Evolutionary conservation across 2,113 vertebrate genomes (phyloP), one percentile per base, ranked within the genome.

Genomic region (Progne subis): DNA sequence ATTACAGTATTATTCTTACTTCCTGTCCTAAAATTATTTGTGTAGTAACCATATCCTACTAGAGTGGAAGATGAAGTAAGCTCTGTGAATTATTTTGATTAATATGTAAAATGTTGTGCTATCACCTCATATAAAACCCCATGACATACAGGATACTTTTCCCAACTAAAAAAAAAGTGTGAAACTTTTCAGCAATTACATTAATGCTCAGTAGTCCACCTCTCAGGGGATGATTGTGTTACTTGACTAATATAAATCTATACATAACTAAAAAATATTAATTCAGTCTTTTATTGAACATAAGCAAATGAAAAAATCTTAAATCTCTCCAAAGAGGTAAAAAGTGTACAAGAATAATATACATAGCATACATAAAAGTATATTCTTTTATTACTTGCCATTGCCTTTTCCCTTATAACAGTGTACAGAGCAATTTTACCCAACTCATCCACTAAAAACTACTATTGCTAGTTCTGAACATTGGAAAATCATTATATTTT

Each of bases 1-100:
- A 97, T 97, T 96, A 88, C 92, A 92, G 82, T 86, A 96, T 96
- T 97, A 95, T 97, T 97, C 95, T 95, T 94, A 95, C 86, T 96
- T 97, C 95, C 96, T 94, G 94, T 95, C 69, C 72, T 84, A 86
- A 94, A 96, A 83, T 92, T 95, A 96, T 96, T 97, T 96, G 88
- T 94, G 69, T 94, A 93, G 96, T 94, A 96, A 96, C 88, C n/a
- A 52, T 95, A 96, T 92, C 86, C 90, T 90, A 86, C 88, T 61
- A 53, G 76, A 88, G 69, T 90, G 72, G 86, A 90, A 86, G 80
- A 97, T 95, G 93, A 95, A 96, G 92, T 95, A 96, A 96, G 49
- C 60, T 78, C 76, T 76, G 44, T 78, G 72, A 95, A 83, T 92
- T 92, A 96, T 86, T 94, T 78, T 95, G 79, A 96, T 93, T 94